Base-by-base conservation (phyloP, 1,140 invertebrate species). In the Drosophila sproati region DNA sequence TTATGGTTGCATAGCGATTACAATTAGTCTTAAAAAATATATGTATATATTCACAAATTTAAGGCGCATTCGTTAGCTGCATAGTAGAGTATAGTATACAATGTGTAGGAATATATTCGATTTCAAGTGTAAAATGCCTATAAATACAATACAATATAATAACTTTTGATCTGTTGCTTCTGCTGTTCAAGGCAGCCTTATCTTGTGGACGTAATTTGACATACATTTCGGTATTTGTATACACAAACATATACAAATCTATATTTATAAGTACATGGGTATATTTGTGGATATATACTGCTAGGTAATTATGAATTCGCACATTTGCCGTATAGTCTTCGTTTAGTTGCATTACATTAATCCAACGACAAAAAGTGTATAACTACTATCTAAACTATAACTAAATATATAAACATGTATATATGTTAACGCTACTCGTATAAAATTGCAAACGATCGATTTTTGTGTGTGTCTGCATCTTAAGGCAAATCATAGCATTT, bases 401-500 rank as follows among this genome's bases (percentile, higher is more conserved):
- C 78, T 80, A 76, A 69, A 47, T 72, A 55, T 31, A 50, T 59
- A 45, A 52, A 64, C 50, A 67, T 59, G 29, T 62, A 32, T 51
- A 66, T 31, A 41, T 12, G 10, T 63, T 34, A 45, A 52, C 43
- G 45, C 59, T 76, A 72, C 60, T 20, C 20, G 39, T 64, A 59
- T 57, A 62, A 68, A 63, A 29, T 32, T 71, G 45, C 34, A 29
- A 51, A 29, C 28, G 7, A 20, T 20, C 20, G 20, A 20, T 20
- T 20, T 54, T 32, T 69, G 20, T 63, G 8, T 62, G 43, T 52
- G 47, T 75, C 43, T 67, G 50, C 37, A 47, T 82, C 77, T 80
- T 83, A 88, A 88, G 83, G 80, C 80, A 88, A 88, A 88, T 88
- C 77, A 88, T 89, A 88, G 80, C 83, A 68, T 77, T 78, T 82